Percentiles rank a stretch among this genome's conserved stretches.
Evolutionary conservation across 2,888 invertebrate species (phyloP).

Genomic region (Ochlodes sylvanus): DNA sequence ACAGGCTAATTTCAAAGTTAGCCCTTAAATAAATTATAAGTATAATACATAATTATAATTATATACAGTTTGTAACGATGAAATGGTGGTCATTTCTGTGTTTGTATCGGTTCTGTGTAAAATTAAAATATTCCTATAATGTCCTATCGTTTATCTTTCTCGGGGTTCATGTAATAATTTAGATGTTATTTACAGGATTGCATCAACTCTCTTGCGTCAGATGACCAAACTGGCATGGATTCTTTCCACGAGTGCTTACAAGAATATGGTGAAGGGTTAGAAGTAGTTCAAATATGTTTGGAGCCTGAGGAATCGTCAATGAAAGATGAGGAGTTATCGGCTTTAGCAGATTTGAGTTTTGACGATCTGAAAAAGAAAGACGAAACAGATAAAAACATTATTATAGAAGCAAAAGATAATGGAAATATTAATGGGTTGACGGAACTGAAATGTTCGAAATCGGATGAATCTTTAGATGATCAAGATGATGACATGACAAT

Average conservation of each 20-base stretch:
- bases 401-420: slow-evolving; percentile 50
- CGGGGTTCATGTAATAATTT: not conserved
- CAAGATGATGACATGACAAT: slow-evolving; percentile 81
- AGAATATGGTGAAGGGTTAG: slow-evolving; percentile 87
- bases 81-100: too few species aligned
- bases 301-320: slow-evolving; percentile 85
- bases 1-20: too few species aligned
- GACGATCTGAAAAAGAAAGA: slow-evolving; percentile 68
- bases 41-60: too few species aligned
- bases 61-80: too few species aligned
- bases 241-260: slow-evolving; percentile 88
- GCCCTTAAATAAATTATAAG: too few species aligned
- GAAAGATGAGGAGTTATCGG: slow-evolving; percentile 80
- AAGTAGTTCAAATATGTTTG: slow-evolving; percentile 86
- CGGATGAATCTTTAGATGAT: slow-evolving; percentile 75
- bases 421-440: slow-evolving; percentile 63
- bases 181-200: slow-evolving; percentile 69
- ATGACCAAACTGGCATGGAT: slow-evolving; percentile 87
- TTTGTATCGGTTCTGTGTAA: not conserved
- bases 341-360: slow-evolving; percentile 72
- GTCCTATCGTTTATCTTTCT: too few species aligned
- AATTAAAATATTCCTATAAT: not conserved
- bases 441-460: slow-evolving; percentile 69
- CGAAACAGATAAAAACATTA: slow-evolving; percentile 46
- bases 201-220: slow-evolving; percentile 84